These are phyloP conservation scores for Mamestra brassicae DNA, from an alignment of 2,888 invertebrate species.

Conservation along the genomic window DNA sequence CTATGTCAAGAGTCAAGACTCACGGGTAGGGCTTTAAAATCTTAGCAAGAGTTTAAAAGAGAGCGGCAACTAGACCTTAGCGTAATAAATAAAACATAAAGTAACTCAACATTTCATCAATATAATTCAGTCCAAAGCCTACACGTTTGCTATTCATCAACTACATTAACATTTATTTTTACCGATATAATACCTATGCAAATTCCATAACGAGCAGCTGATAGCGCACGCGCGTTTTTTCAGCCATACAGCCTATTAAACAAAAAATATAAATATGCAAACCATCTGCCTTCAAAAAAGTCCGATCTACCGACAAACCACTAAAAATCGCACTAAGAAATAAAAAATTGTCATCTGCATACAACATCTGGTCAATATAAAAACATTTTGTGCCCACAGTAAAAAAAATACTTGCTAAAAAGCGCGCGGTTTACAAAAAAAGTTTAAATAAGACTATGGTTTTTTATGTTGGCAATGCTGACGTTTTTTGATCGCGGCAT, in stretches of 20 bases:
- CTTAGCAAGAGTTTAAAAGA: too few species aligned
- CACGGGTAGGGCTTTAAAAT: neutral
- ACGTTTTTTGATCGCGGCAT: conserved; percentile 81
- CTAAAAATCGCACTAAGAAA: conserved; percentile 86
- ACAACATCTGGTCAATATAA: conserved; percentile 88
- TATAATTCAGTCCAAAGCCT: conserved; percentile 19
- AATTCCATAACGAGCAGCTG: conserved; percentile 66
- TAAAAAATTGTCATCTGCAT: conserved; percentile 90
- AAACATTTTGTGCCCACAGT: conserved; percentile 80
- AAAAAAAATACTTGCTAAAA: conserved; percentile 85
- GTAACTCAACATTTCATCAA: neutral
- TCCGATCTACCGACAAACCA: conserved; percentile 80
- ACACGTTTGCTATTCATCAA: conserved; percentile 35
- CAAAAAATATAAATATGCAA: conserved; percentile 78
- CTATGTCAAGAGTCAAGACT: neutral
- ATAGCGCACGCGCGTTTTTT: conserved; percentile 65
- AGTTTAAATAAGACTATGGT: conserved; percentile 77
- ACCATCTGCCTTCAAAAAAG: conserved; percentile 88
- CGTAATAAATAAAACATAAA: conserved; percentile 4
- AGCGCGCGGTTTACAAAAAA: conserved; percentile 75
- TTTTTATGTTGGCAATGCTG: conserved; percentile 75
- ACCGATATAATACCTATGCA: conserved; percentile 64
- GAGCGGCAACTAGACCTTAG: neutral
- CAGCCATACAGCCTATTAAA: conserved; percentile 66
- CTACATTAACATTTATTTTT: conserved; percentile 42